These are phyloP conservation scores for Trichacis sp. DNA, from an alignment of 2,888 invertebrate genomes.

Conservation along the genomic window DNA sequence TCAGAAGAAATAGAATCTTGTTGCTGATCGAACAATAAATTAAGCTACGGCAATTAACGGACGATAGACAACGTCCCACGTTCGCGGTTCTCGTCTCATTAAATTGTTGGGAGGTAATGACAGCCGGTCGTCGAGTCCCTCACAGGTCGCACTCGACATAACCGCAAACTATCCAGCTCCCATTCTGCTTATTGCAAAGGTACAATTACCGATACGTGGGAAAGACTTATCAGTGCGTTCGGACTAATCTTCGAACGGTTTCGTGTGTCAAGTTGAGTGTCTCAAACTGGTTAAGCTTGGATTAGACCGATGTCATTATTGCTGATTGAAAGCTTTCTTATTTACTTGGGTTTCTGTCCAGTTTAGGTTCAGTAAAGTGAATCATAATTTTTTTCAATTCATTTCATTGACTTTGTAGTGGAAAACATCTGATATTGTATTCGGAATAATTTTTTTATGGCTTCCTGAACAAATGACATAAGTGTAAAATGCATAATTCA, in stretches of 20 bases:
- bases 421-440: too few relatives aligned
- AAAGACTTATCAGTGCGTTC: conserved; percentile 37
- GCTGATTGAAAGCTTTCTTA: too few relatives aligned
- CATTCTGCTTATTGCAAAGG: conserved; percentile 37
- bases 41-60: conserved; percentile 47
- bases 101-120: conserved; percentile 62
- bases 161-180: conserved; percentile 24
- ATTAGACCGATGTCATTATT: too few relatives aligned
- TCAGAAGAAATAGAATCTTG: neutral
- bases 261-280: neutral
- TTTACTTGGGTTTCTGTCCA: too few relatives aligned
- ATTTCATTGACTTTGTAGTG: too few relatives aligned
- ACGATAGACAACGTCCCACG: conserved; percentile 56
- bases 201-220: conserved; percentile 39
- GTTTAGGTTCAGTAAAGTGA: too few relatives aligned
- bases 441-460: too few relatives aligned
- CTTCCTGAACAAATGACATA: too few relatives aligned
- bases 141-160: conserved; percentile 39
- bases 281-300: too few relatives aligned
- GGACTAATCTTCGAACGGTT: conserved; percentile 6
- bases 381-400: too few relatives aligned
- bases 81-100: conserved; percentile 61
- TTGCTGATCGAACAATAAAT: conserved; percentile 21
- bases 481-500: too few relatives aligned
- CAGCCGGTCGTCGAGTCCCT: conserved; percentile 46